Evolutionary conservation across 2,888 invertebrate species (phyloP).

Genomic region (Luffia ferchaultella): DNA sequence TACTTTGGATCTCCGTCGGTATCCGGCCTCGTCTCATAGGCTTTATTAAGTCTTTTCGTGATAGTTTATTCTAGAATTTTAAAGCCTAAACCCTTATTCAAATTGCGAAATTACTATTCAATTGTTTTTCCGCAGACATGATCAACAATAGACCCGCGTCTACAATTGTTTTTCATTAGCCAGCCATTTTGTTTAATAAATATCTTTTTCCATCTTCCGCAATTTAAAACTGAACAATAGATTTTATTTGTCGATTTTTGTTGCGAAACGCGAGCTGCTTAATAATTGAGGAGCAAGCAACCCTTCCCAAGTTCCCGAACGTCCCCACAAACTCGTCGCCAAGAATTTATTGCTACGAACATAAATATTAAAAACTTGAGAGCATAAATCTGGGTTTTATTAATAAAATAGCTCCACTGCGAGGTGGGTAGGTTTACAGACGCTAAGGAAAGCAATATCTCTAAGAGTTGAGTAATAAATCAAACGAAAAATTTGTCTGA

Average conservation of each 20-base stretch:
- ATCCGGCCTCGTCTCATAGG: too few species aligned
- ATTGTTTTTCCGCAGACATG: too few species aligned
- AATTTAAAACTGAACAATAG: too few species aligned
- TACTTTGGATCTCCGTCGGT: too few species aligned
- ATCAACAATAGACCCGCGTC: too few species aligned
- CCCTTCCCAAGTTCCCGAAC: neutral
- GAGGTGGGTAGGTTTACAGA: constrained; percentile 26
- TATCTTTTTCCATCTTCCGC: too few species aligned
- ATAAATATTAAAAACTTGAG: constrained; percentile 64
- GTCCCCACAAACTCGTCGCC: constrained; percentile 45
- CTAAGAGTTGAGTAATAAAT: neutral
- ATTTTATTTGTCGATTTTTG: neutral
- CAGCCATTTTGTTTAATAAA: too few species aligned
- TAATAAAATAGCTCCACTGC: constrained; percentile 36
- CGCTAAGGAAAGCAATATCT: constrained; percentile 33
- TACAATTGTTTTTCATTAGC: too few species aligned
- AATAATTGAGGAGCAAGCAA: neutral
- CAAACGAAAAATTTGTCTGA: neutral
- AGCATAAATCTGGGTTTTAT: constrained; percentile 56
- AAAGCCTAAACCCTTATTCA: too few species aligned
- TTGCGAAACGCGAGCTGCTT: neutral
- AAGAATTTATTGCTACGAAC: constrained; percentile 53
- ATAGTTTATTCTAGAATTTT: too few species aligned
- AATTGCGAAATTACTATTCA: too few species aligned
- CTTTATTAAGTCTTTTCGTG: too few species aligned